A percentile compares a stretch with the other conserved stretches of the same genome.
phyloP scores from a whole-genome alignment of 2,797 vertebrate genomes.

The Pangasius larnaudii region DNA sequence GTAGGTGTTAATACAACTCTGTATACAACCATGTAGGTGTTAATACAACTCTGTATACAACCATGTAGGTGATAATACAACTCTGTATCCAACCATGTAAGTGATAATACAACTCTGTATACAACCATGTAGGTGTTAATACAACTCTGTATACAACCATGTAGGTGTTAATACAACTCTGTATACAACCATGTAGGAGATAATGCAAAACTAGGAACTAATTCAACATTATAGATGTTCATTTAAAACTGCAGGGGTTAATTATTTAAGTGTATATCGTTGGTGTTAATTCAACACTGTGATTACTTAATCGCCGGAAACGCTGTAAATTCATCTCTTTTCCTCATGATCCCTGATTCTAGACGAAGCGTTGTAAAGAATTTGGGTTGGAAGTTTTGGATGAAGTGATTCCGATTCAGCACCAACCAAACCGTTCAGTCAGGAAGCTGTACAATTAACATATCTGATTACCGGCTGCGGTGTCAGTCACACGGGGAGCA shows the following conservation, averaged over 20 bases:
- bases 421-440: not conserved
- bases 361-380: not conserved
- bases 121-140: not conserved
- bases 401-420: not conserved
- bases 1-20: not conserved
- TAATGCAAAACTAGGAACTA: not conserved
- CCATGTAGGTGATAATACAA: not conserved
- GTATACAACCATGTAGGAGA: not conserved
- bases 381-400: not conserved
- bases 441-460: not conserved
- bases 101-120: not conserved
- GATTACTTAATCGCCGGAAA: not conserved
- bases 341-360: not conserved
- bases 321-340: not conserved
- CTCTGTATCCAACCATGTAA: not conserved
- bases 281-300: not conserved
- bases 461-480: not conserved
- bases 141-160: not conserved
- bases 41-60: not conserved
- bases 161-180: not conserved
- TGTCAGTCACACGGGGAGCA: conserved; percentile 11
- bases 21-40: too few relatives aligned
- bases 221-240: not conserved
- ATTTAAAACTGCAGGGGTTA: not conserved
- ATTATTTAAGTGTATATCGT: not conserved